Percentiles rank a stretch among this genome's conserved stretches.
These are phyloP conservation scores for Siniperca scherzeri DNA, from an alignment of 2,797 vertebrate species.

Conservation along the genomic window DNA sequence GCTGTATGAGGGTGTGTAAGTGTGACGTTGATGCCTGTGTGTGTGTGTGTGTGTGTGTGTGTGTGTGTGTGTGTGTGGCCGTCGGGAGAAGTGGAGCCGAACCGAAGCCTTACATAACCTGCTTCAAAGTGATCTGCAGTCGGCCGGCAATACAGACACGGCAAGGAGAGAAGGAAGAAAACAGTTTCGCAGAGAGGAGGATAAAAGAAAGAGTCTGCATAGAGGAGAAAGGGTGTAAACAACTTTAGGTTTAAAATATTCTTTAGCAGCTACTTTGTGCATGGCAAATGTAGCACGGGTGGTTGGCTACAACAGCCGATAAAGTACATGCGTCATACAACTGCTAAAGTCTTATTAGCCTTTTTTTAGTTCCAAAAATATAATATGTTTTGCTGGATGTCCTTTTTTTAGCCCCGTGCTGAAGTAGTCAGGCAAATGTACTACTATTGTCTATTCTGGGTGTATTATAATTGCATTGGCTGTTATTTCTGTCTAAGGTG, in stretches of 20 bases:
- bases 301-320: not conserved
- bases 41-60: not conserved
- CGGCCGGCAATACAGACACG: slow-evolving; percentile 32
- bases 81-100: slow-evolving; percentile 57
- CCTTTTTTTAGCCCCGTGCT: not conserved
- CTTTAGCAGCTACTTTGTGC: slow-evolving; percentile 6
- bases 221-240: slow-evolving; percentile 36
- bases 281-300: not conserved
- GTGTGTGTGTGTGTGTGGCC: slow-evolving; percentile 34
- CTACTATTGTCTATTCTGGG: slow-evolving; percentile 1
- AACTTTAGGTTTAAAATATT: slow-evolving; percentile 26
- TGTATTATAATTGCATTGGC: slow-evolving; percentile 10
- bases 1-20: not conserved
- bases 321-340: slow-evolving; percentile 4
- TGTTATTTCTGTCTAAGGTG: slow-evolving; percentile 31
- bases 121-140: slow-evolving; percentile 62
- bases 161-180: slow-evolving; percentile 28
- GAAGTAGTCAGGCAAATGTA: not conserved
- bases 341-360: not conserved
- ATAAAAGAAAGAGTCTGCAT: slow-evolving; percentile 2
- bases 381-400: not conserved
- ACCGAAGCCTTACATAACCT: slow-evolving; percentile 70
- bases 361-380: slow-evolving; percentile 1
- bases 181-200: slow-evolving; percentile 23
- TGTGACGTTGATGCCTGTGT: not conserved